A percentile compares a stretch with the other conserved stretches of the same genome.
Conservation (phyloP, 2,113 vertebrate genomes). For the Gadus macrocephalus region DNA sequence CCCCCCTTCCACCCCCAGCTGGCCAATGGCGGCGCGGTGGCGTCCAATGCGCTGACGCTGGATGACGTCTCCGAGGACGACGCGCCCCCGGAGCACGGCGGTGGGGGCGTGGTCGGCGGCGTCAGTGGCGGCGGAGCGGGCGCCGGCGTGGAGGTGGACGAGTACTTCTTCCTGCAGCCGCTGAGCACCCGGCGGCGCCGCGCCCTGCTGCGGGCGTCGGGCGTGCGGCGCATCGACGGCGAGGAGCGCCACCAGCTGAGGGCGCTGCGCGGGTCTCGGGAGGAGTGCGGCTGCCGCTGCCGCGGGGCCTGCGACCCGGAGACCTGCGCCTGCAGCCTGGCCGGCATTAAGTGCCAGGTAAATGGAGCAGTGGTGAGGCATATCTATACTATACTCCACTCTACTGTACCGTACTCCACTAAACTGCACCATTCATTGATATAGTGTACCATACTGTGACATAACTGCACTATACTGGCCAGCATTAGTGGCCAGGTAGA, state of each 20-base stretch:
- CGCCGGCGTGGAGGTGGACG: constrained; percentile 81
- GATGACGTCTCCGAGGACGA: constrained; percentile 98
- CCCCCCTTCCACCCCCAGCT: constrained; percentile 68
- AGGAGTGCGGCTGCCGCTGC: constrained; percentile 98
- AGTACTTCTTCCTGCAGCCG: constrained; percentile 97
- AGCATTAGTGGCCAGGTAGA: constrained; percentile 83
- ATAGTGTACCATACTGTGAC: too few relatives aligned
- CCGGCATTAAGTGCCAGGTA: constrained; percentile 99
- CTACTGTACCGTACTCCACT: too few relatives aligned
- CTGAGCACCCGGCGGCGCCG: constrained; percentile 91
- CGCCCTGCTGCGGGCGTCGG: constrained; percentile 84
- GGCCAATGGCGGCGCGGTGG: constrained; percentile 89
- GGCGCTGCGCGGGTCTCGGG: constrained; percentile 87
- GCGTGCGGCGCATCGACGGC: constrained; percentile 93
- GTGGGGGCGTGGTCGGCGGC: too few relatives aligned
- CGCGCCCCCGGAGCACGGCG: constrained; percentile 89
- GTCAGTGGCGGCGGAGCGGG: too few relatives aligned
- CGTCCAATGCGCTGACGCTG: constrained; percentile 87
- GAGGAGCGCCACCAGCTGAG: constrained; percentile 94
- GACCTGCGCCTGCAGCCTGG: constrained; percentile 94
- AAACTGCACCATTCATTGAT: too few relatives aligned
- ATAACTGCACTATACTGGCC: too few relatives aligned
- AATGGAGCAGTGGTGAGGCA: constrained; percentile 69
- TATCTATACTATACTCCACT: constrained; percentile 26
- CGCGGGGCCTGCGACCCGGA: constrained; percentile 90